phyloP scores from a whole-genome alignment of 2,797 vertebrate genomes.

The Catharus ustulatus region DNA sequence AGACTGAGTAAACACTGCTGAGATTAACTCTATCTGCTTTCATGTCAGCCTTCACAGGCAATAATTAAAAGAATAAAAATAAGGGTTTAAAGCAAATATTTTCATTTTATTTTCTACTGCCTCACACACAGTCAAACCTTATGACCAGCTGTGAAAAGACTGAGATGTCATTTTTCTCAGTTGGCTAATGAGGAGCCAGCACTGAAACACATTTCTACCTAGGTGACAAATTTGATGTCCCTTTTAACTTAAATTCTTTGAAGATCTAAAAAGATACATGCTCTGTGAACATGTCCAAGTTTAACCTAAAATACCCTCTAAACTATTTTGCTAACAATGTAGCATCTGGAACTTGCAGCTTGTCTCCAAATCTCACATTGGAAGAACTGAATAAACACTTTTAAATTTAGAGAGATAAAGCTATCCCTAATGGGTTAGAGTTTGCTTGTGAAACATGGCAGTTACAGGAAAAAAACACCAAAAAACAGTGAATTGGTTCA shows the following conservation, averaged over 20 bases:
- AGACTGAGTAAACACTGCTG: not conserved
- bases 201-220: not conserved
- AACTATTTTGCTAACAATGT: not conserved
- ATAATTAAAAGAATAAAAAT: not conserved
- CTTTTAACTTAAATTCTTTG: constrained; percentile 34
- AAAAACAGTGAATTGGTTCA: not conserved
- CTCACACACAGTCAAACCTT: not conserved
- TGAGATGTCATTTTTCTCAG: not conserved
- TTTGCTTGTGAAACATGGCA: not conserved
- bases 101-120: not conserved
- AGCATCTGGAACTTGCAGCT: not conserved
- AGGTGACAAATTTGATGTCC: not conserved
- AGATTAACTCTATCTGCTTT: not conserved
- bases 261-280: not conserved
- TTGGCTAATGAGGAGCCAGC: not conserved
- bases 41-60: not conserved
- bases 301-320: constrained; percentile 30
- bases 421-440: not conserved
- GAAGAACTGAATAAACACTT: constrained; percentile 24
- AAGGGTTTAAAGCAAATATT: not conserved
- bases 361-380: not conserved
- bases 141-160: not conserved
- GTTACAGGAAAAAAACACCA: not conserved
- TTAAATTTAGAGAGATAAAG: constrained; percentile 12
- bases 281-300: not conserved